Evolutionary conservation across 2,888 invertebrate species (phyloP).

Genomic region (Epinotia brunnichana): DNA sequence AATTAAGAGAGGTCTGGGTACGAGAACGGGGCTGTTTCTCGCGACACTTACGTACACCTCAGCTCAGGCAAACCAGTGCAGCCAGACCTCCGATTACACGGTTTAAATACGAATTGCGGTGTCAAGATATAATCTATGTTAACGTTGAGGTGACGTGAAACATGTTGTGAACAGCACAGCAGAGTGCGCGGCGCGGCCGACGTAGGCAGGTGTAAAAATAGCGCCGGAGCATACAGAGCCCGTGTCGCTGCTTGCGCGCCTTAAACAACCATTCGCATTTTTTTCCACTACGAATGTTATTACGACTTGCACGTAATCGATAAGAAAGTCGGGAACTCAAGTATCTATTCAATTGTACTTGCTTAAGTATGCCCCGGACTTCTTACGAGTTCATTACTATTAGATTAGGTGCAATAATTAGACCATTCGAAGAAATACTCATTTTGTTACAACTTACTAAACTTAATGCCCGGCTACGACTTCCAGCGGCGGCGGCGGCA

Average conservation of each 20-base stretch:
- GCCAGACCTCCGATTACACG: not conserved
- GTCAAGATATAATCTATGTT: not conserved
- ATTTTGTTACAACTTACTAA: not conserved
- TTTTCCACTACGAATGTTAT: not conserved
- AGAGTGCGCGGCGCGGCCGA: conserved; percentile 2
- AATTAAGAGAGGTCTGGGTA: conserved; percentile 50
- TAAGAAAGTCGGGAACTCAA: not conserved
- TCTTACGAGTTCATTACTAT: not conserved
- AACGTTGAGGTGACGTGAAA: not conserved
- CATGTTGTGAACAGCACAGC: not conserved
- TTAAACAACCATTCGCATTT: conserved; percentile 7
- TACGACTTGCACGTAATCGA: conserved; percentile 1
- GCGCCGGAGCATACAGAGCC: not conserved
- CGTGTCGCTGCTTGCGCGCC: not conserved
- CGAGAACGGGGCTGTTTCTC: conserved; percentile 46
- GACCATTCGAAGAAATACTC: too few relatives aligned
- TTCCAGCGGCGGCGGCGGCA: too few relatives aligned
- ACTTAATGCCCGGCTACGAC: too few relatives aligned
- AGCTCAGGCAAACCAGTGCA: not conserved
- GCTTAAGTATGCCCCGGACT: not conserved
- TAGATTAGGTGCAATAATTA: too few relatives aligned
- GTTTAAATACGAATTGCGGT: not conserved
- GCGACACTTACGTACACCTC: not conserved
- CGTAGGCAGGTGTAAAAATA: conserved; percentile 43
- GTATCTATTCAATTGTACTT: not conserved